Percentiles rank a stretch among this genome's conserved stretches.
Evolutionary conservation across 1,140 invertebrate genomes (phyloP).

Genomic region (Tetranychus cinnabarinus): DNA sequence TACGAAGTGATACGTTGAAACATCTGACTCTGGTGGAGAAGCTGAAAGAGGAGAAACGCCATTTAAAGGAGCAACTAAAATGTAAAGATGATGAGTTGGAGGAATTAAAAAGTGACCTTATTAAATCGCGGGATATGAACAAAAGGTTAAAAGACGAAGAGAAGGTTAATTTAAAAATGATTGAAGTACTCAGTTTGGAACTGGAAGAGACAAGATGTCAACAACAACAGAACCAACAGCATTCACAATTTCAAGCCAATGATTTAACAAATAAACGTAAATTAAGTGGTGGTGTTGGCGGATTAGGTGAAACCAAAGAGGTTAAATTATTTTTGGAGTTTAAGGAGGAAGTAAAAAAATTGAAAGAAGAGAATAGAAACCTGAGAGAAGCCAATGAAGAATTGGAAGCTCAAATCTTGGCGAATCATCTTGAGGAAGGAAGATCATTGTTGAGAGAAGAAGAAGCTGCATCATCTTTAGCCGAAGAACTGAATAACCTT

Average conservation of each 20-base stretch:
- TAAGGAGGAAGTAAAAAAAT: conserved; percentile 26
- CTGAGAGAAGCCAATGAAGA: conserved; percentile 73
- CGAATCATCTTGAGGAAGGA: conserved; percentile 60
- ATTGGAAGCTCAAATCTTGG: conserved; percentile 65
- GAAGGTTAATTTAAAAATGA: conserved; percentile 21
- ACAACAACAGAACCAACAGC: too few relatives aligned
- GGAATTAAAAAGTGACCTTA: conserved; percentile 29
- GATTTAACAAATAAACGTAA: not conserved
- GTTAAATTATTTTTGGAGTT: conserved; percentile 18
- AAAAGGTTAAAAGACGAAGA: conserved; percentile 30
- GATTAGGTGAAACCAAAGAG: not conserved
- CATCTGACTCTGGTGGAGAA: conserved; percentile 31
- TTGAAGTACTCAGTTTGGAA: conserved; percentile 23
- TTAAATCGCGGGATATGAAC: conserved; percentile 27
- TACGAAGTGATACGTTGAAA: conserved; percentile 44
- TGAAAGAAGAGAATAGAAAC: conserved; percentile 25
- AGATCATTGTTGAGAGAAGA: conserved; percentile 37
- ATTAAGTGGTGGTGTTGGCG: not conserved
- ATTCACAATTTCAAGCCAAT: not conserved
- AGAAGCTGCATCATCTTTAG: conserved; percentile 37
- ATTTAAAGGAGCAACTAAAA: conserved; percentile 26
- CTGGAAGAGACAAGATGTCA: conserved; percentile 18
- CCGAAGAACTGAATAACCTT: conserved; percentile 71
- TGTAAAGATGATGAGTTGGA: conserved; percentile 30
- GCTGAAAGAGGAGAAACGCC: conserved; percentile 26